Evolutionary conservation across 2,888 invertebrate genomes (phyloP).

Genomic region (Malthinus seriepunctatus): DNA sequence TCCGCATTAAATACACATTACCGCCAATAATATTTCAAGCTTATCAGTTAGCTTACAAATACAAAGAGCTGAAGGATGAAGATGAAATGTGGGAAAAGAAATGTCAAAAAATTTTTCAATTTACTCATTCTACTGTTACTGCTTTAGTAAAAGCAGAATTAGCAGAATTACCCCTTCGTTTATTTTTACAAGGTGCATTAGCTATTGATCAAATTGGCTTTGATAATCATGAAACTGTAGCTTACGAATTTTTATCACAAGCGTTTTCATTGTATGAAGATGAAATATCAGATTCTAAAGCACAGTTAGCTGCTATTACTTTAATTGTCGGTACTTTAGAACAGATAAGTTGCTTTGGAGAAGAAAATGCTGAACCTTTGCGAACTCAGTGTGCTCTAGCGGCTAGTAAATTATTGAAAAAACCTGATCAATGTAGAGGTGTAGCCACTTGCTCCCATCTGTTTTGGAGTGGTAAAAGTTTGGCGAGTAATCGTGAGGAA

Average conservation of each 20-base stretch:
- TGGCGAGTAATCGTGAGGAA: constrained; percentile 55
- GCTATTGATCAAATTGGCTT: constrained; percentile 91
- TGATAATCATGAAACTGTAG: constrained; percentile 94
- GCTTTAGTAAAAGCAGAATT: constrained; percentile 94
- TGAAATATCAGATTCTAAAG: constrained; percentile 96
- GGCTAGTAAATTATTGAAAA: constrained; percentile 93
- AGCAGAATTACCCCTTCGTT: constrained; percentile 88
- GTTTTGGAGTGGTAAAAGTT: constrained; percentile 90
- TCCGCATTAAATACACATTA: constrained; percentile 85
- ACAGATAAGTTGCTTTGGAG: constrained; percentile 91
- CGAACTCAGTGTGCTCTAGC: constrained; percentile 95
- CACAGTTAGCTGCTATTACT: constrained; percentile 94
- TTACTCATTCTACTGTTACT: constrained; percentile 94
- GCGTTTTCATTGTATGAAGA: constrained; percentile 97
- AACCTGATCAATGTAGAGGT: constrained; percentile 97
- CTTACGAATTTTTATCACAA: constrained; percentile 97
- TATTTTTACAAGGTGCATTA: constrained; percentile 95
- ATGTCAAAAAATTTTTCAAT: constrained; percentile 97
- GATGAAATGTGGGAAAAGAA: constrained; percentile 99
- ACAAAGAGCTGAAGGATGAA: constrained; percentile 75
- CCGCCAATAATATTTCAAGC: constrained; percentile 96
- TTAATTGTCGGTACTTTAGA: constrained; percentile 95
- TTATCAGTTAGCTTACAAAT: constrained; percentile 84
- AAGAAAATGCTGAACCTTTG: constrained; percentile 96
- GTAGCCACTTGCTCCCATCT: constrained; percentile 93